These are phyloP conservation scores for Pempheris klunzingeri DNA, from an alignment of 2,797 vertebrate species.

Conservation along the genomic window DNA sequence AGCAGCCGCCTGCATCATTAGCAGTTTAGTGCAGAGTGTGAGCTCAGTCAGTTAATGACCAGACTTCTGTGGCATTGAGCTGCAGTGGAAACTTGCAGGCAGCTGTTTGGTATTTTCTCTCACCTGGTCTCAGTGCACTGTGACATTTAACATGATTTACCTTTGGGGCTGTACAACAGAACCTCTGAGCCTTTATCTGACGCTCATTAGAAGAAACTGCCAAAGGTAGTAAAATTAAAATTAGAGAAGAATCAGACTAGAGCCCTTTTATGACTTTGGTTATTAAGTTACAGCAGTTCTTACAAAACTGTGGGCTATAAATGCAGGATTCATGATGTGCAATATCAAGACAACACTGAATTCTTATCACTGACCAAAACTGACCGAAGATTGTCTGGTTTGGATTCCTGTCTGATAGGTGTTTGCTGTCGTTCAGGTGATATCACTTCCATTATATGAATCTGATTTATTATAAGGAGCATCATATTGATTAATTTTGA, in stretches of 20 bases:
- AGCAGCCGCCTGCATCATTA: conserved; percentile 68
- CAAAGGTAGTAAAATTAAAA: too few relatives aligned
- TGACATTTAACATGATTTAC: conserved; percentile 28
- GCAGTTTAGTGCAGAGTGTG: conserved; percentile 56
- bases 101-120: conserved; percentile 42
- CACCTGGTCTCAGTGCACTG: conserved; percentile 25
- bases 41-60: conserved; percentile 60
- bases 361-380: not conserved
- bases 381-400: too few relatives aligned
- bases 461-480: not conserved
- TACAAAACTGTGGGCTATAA: not conserved
- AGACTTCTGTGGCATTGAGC: conserved; percentile 46
- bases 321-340: conserved; percentile 1
- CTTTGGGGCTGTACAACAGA: not conserved
- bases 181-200: conserved; percentile 18
- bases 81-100: conserved; percentile 42
- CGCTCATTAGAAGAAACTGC: not conserved
- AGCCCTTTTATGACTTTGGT: not conserved
- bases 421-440: not conserved
- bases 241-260: not conserved
- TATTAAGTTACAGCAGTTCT: conserved; percentile 13
- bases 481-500: not conserved
- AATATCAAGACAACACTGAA: not conserved
- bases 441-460: not conserved
- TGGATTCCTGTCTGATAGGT: not conserved